These are phyloP conservation scores for Carcinoscorpius rotundicauda DNA, from an alignment of 1,140 invertebrate genomes.

Conservation along the genomic window DNA sequence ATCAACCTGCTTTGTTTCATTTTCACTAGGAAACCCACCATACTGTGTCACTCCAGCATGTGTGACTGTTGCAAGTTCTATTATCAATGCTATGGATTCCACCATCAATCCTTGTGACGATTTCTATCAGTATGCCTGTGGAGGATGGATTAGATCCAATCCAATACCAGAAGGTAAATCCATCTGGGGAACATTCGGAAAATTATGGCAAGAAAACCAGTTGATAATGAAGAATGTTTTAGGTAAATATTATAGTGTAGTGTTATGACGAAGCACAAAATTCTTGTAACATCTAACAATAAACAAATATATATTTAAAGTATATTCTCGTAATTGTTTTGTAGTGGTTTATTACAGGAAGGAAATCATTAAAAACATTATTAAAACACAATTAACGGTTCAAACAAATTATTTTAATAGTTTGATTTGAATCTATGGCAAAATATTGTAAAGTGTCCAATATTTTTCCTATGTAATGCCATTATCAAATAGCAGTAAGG, in stretches of 20 bases:
- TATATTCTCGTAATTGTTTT: too few species aligned
- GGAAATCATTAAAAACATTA: background rate
- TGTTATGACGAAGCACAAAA: too few species aligned
- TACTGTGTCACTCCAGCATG: constrained; percentile 68
- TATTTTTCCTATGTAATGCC: too few species aligned
- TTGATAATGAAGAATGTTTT: constrained; percentile 79
- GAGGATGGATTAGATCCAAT: constrained; percentile 81
- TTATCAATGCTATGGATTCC: constrained; percentile 69
- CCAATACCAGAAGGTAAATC: constrained; percentile 78
- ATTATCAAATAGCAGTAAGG: too few species aligned
- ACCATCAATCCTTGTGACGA: constrained; percentile 77
- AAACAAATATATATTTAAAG: too few species aligned
- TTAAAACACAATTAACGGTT: too few species aligned
- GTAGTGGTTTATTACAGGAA: too few species aligned
- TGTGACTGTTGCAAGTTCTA: constrained; percentile 68
- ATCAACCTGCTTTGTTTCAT: too few species aligned
- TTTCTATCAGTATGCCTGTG: constrained; percentile 89
- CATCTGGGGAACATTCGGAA: constrained; percentile 91
- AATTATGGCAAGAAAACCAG: constrained; percentile 84
- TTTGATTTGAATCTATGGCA: too few species aligned
- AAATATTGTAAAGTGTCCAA: too few species aligned
- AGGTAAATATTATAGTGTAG: constrained; percentile 32
- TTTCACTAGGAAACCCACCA: constrained; percentile 6
- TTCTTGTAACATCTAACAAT: too few species aligned
- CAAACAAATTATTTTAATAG: too few species aligned